Evolutionary conservation across 2,113 vertebrate species (phyloP), one percentile per base, ranked within the genome.

Genomic region (Haemorhous mexicanus): DNA sequence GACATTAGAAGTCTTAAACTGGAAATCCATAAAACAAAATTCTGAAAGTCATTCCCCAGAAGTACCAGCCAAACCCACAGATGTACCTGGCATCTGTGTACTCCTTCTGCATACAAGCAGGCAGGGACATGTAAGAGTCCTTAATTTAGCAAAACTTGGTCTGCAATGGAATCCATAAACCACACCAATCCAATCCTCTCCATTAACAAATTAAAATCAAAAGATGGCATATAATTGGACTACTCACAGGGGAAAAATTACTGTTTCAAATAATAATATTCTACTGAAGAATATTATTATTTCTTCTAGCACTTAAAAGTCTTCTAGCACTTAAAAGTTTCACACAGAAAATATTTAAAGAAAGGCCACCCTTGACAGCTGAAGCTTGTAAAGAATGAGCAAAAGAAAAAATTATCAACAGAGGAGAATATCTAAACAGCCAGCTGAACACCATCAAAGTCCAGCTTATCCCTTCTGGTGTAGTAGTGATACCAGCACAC

Each of bases 251-350:
- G 39, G 69, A 85, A 83, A 92, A 86, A 84, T 61, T 19, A 73
- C 73, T 93, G 79, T 47, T 84, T 92, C 81, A 80, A 97, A 95
- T 66, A 77, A 30, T 37, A 93, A 87, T 32, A 39, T 85, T 83
- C 21, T 35, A 85, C 17, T 8, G n/a, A 76, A 72, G n/a, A n/a
- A n/a, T n/a, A n/a, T n/a, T n/a, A n/a, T n/a, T n/a, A n/a, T n/a
- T n/a, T 24, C 81, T 94, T 94, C 41, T 63, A 92, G 83, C 16
- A 69, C 56, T 69, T 80, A 62, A 28, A 81, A 66, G 74, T 24
- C 81, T 94, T 94, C 41, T 63, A 92, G 83, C 16, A 69, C 56
- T 69, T 80, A 62, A 28, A 81, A 66, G 30, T 93, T 73, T 69
- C 22, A 89, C 4, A 11, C 17, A 84, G 28, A 90, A 88, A 84